Evolutionary conservation across 2,888 invertebrate genomes (phyloP).

Genomic region (Dryococelus australis): DNA sequence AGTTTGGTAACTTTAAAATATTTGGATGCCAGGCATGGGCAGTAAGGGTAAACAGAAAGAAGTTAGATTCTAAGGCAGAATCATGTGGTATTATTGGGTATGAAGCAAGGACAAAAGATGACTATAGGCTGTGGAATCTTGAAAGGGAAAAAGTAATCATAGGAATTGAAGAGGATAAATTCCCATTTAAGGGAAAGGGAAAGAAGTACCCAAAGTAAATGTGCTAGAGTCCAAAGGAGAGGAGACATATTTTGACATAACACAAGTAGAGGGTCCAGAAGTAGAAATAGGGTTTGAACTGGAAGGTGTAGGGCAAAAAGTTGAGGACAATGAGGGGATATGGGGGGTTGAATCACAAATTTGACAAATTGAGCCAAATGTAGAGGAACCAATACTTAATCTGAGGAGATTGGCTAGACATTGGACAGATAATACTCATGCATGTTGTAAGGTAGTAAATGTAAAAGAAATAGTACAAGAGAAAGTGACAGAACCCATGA

Average conservation of each 20-base stretch:
- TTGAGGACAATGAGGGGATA: background rate
- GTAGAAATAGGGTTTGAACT: too few species aligned
- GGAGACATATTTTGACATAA: too few species aligned
- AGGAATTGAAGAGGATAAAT: background rate
- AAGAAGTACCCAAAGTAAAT: too few species aligned
- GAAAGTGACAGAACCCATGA: slow-evolving; percentile 29
- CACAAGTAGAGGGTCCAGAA: too few species aligned
- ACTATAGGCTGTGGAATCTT: slow-evolving; percentile 31
- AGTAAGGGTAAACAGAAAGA: too few species aligned
- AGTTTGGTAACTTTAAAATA: slow-evolving; percentile 33
- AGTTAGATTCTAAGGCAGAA: too few species aligned
- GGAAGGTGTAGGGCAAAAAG: too few species aligned
- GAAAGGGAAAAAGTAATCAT: slow-evolving; percentile 33
- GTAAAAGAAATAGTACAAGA: background rate
- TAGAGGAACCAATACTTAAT: slow-evolving; percentile 16
- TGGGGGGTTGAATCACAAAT: slow-evolving; percentile 19
- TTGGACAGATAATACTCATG: slow-evolving; percentile 28
- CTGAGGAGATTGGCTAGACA: slow-evolving; percentile 28
- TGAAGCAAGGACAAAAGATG: slow-evolving; percentile 36
- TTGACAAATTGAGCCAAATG: background rate
- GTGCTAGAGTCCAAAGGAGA: too few species aligned
- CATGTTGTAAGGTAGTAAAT: slow-evolving; percentile 25
- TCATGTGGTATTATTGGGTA: slow-evolving; percentile 35
- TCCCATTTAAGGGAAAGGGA: background rate
- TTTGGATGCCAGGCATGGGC: slow-evolving; percentile 45